phyloP scores from a whole-genome alignment of 2,888 invertebrate genomes.

The Standfussiana lucernea region DNA sequence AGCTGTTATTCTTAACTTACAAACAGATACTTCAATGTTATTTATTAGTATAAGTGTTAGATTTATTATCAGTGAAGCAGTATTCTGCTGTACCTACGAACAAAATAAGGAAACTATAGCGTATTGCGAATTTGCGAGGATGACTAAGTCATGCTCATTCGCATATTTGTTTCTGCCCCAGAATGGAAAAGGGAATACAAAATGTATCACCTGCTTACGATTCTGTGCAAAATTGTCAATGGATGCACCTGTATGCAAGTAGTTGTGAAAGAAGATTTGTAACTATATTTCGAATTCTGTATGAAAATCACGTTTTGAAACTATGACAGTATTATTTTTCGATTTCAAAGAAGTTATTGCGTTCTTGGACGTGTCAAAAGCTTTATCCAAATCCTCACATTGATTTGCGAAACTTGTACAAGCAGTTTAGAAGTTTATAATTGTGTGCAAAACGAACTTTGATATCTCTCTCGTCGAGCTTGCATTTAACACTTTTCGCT shows the following conservation, averaged over 20 bases:
- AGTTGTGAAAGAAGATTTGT: slow-evolving; percentile 4
- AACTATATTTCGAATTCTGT: slow-evolving; percentile 8
- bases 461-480: not conserved
- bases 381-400: not conserved
- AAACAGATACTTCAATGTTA: too few species aligned
- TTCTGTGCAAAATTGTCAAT: slow-evolving; percentile 49
- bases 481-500: too few species aligned
- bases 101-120: slow-evolving; percentile 13
- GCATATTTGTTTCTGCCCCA: slow-evolving; percentile 44
- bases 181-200: slow-evolving; percentile 45
- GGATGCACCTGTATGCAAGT: slow-evolving; percentile 17
- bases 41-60: too few species aligned
- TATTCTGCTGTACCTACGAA: too few species aligned
- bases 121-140: not conserved
- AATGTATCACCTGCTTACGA: slow-evolving; percentile 53
- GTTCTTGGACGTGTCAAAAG: not conserved
- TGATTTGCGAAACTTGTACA: not conserved
- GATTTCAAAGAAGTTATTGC: not conserved
- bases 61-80: too few species aligned
- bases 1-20: too few species aligned
- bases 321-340: not conserved
- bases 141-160: slow-evolving; percentile 32
- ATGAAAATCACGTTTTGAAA: not conserved
- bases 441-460: slow-evolving; percentile 3
- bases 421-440: not conserved